Base-by-base conservation (phyloP, 2,113 vertebrate genomes). In the Macquaria australasica region DNA sequence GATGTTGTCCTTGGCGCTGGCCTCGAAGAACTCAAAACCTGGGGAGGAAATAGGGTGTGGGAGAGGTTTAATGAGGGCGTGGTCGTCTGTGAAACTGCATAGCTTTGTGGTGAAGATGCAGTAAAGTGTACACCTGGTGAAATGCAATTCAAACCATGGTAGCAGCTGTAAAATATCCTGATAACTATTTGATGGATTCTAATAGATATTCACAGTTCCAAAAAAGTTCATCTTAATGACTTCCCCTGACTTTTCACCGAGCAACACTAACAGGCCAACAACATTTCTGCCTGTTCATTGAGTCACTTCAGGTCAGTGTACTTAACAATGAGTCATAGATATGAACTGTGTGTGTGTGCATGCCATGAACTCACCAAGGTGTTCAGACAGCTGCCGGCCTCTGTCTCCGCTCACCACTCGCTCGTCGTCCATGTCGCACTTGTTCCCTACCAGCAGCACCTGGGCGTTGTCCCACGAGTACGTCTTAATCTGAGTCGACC, bases 401-500 rank as follows among this genome's bases (percentile, higher is more conserved):
- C 98, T 97, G 23, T 99, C 98, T 58, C 96, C 91, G 0, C 94
- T 96, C 91, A 99, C 93, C 79, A 97, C 97, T 72, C 98, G 96
- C 88, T 99, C 98, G 87, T 99, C 98, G 64, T 99, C 98, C 98
- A 99, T 97, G 92, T 99, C 98, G 90, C 98, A 99, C 82, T 99
- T 99, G 94, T 99, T 99, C 64, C 98, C 98, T 0, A 99, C 98
- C 86, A 99, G 95, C 93, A 99, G 97, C 85, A 99, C 98, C 85
- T 99, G 98, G 4, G 98, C 98, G 15, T 99, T 99, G 92, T 99
- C 98, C 98, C 98, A 99, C 53, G 98, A 99, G 92, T 99, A 99
- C 1, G 98, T 99, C 93, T 99, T 99, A 84, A 99, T 99, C 92
- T 99, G 98, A 79, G 98, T 99, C 16, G 98, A 98, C 98, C 98